A percentile compares a stretch with the other conserved stretches of the same genome.
These are phyloP conservation scores for Gastracanthus pulcherrimus DNA, from an alignment of 2,888 invertebrate genomes.

Conservation along the genomic window DNA sequence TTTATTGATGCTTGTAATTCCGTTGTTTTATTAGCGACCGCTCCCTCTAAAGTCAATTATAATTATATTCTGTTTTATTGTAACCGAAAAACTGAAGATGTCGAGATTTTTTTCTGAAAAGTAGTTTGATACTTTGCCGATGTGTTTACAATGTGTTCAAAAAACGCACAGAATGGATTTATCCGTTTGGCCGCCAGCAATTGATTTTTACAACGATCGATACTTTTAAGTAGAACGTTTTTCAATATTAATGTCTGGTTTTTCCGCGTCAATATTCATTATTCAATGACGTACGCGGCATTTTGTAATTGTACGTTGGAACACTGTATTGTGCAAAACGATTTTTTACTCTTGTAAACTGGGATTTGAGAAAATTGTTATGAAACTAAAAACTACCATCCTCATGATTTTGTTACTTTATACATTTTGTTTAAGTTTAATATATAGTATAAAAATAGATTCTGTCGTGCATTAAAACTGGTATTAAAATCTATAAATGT, in stretches of 20 bases:
- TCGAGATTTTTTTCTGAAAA: too few species aligned
- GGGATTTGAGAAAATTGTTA: too few species aligned
- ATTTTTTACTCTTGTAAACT: too few species aligned
- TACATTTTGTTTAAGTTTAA: not conserved
- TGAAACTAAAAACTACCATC: too few species aligned
- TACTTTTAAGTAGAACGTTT: too few species aligned
- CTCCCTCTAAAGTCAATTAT: slow-evolving; percentile 24
- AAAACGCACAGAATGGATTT: not conserved
- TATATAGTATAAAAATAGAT: not conserved
- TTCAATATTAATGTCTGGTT: too few species aligned
- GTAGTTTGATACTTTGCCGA: not conserved
- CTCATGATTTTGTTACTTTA: not conserved
- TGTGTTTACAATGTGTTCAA: not conserved
- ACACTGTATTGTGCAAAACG: too few species aligned
- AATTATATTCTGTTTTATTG: not conserved
- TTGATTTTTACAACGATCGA: not conserved
- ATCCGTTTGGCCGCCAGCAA: not conserved
- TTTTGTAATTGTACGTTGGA: too few species aligned
- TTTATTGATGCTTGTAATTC: not conserved
- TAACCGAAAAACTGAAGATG: too few species aligned
- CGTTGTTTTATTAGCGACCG: not conserved
- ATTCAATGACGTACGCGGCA: too few species aligned
- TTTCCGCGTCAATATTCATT: too few species aligned
- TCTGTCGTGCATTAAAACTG: too few species aligned
- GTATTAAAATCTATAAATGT: not conserved